Evolutionary conservation across 23 tunicate genomes (phyloP), one percentile per base, ranked within the genome.

Genomic region (Diplosoma virens): DNA sequence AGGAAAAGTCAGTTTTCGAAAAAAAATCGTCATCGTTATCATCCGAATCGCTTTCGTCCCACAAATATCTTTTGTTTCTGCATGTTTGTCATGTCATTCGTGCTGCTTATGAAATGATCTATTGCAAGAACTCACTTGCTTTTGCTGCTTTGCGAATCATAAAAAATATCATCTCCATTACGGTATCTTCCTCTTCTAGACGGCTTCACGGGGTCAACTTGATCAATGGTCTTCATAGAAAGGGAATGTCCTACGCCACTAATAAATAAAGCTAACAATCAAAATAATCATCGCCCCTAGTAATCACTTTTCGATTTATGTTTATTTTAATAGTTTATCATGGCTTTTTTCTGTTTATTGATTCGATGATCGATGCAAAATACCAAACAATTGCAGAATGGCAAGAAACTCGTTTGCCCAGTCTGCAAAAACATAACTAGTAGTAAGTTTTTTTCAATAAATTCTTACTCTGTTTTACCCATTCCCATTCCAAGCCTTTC

Each of bases 401-500:
- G n/a, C n/a, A n/a, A n/a, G n/a, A n/a, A n/a, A n/a, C n/a, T n/a
- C n/a, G n/a, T n/a, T n/a, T n/a, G n/a, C n/a, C n/a, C n/a, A n/a
- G n/a, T n/a, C n/a, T n/a, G n/a, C n/a, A n/a, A n/a, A n/a, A n/a
- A n/a, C n/a, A n/a, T n/a, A n/a, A n/a, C n/a, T n/a, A n/a, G n/a
- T n/a, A n/a, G n/a, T n/a, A n/a, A n/a, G n/a, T n/a, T n/a, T n/a
- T n/a, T n/a, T n/a, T n/a, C n/a, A n/a, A n/a, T n/a, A n/a, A n/a
- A n/a, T n/a, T n/a, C 74, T 71, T 59, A 89, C 96, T 78, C 84
- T 16, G 85, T 74, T 67, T 48, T 79, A 41, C 97, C 97, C 89
- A 90, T 84, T 41, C 90, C 97, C 97, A 90, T 90, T 22, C 97
- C 97, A 2, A 90, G 86, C 35, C 97, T 73, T 50, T 54, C 32